phyloP scores from a whole-genome alignment of 2,888 invertebrate genomes.

The Mythimna pallens region DNA sequence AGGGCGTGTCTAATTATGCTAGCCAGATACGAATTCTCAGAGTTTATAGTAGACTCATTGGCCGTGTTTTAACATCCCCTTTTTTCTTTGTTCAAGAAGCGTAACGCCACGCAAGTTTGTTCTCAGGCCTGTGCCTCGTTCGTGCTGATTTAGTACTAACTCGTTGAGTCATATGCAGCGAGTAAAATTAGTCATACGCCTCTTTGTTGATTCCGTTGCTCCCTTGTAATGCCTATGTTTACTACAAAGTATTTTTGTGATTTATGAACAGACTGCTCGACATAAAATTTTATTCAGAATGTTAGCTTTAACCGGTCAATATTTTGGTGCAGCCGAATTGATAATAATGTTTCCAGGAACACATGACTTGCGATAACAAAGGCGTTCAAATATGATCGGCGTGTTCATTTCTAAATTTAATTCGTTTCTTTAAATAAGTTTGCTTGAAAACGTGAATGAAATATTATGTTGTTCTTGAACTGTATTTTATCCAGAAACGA shows the following conservation, averaged over 20 bases:
- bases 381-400: conserved; percentile 23
- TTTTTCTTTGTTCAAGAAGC: conserved; percentile 86
- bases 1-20: conserved; percentile 73
- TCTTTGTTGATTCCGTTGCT: conserved; percentile 74
- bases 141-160: conserved; percentile 76
- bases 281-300: conserved; percentile 41
- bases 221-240: conserved; percentile 69
- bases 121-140: conserved; percentile 80
- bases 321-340: conserved; percentile 38
- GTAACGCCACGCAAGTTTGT: conserved; percentile 86
- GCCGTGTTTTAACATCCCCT: conserved; percentile 82
- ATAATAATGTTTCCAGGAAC: conserved; percentile 50
- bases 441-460: conserved; percentile 61
- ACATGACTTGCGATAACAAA: conserved; percentile 47
- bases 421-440: conserved; percentile 54
- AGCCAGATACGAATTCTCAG: conserved; percentile 79
- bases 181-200: conserved; percentile 78
- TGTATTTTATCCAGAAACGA: conserved; percentile 63
- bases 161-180: conserved; percentile 75
- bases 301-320: conserved; percentile 26
- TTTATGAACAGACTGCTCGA: conserved; percentile 36
- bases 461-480: conserved; percentile 60
- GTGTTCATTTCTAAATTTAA: conserved; percentile 50
- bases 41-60: conserved; percentile 79
- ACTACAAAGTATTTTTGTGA: conserved; percentile 57